Evolutionary conservation across 2,888 invertebrate species (phyloP).

Genomic region (Elysia crispata): DNA sequence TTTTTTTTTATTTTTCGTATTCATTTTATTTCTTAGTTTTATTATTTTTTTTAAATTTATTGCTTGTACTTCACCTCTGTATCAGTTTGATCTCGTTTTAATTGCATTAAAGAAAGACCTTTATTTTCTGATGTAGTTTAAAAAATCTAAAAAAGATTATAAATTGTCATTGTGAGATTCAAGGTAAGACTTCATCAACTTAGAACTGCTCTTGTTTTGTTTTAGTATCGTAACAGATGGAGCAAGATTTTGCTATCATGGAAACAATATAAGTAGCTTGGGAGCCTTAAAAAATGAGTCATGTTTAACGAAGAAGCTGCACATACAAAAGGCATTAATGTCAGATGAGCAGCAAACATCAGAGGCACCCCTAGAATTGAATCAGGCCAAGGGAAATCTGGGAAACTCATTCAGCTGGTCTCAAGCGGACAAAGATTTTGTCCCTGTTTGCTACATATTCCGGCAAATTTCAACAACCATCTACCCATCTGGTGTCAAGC

Average conservation of each 20-base stretch:
- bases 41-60: not conserved
- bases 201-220: not conserved
- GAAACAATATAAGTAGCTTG: slow-evolving; percentile 39
- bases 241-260: slow-evolving; percentile 49
- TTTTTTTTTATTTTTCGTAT: too few relatives aligned
- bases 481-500: slow-evolving; percentile 28
- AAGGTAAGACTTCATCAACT: too few relatives aligned
- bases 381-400: not conserved
- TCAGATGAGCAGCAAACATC: slow-evolving; percentile 14
- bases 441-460: slow-evolving; percentile 41
- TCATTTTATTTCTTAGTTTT: too few relatives aligned
- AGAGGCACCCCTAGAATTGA: not conserved
- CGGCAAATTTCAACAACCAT: slow-evolving; percentile 32
- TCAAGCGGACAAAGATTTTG: not conserved
- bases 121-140: too few relatives aligned
- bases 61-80: too few relatives aligned
- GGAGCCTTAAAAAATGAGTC: slow-evolving; percentile 45
- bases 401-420: not conserved
- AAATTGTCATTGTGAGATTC: too few relatives aligned
- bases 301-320: slow-evolving; percentile 37
- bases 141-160: too few relatives aligned
- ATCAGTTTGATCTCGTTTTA: too few relatives aligned
- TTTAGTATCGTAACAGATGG: not conserved
- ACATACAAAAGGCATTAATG: slow-evolving; percentile 18
- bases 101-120: too few relatives aligned